Evolutionary conservation across 1,140 invertebrate species (phyloP).

Genomic region (Drosophila arizonae): DNA sequence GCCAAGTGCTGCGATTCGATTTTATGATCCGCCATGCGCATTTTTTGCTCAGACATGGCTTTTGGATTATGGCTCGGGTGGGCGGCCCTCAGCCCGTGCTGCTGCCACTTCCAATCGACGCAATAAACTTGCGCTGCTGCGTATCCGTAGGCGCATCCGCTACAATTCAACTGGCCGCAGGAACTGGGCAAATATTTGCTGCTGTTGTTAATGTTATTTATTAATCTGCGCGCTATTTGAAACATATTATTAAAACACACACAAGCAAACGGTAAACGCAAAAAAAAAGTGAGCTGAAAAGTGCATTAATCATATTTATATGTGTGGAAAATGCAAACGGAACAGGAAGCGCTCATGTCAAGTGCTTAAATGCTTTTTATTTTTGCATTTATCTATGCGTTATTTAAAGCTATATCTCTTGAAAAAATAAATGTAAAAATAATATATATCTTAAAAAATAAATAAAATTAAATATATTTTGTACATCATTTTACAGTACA

Average conservation of each 20-base stretch:
- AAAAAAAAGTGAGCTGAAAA: slow-evolving; percentile 21
- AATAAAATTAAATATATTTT: too few species aligned
- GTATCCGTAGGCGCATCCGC: slow-evolving; percentile 58
- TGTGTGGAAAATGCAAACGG: slow-evolving; percentile 35
- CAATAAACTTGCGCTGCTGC: slow-evolving; percentile 53
- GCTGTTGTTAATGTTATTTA: slow-evolving; percentile 45
- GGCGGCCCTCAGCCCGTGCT: slow-evolving; percentile 25
- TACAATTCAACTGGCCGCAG: slow-evolving; percentile 52
- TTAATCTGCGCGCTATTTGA: slow-evolving; percentile 53
- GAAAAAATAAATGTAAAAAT: neutral
- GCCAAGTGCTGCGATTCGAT: slow-evolving; percentile 65
- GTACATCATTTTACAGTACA: too few species aligned
- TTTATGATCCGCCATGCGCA: slow-evolving; percentile 34
- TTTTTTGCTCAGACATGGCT: slow-evolving; percentile 8
- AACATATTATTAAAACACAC: slow-evolving; percentile 49
- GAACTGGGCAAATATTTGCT: slow-evolving; percentile 42
- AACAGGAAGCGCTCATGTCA: slow-evolving; percentile 42
- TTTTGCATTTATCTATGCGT: slow-evolving; percentile 12
- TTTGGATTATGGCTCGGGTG: neutral
- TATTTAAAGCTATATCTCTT: neutral
- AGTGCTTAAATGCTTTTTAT: slow-evolving; percentile 32
- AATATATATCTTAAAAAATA: too few species aligned
- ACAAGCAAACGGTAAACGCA: neutral
- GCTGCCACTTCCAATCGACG: slow-evolving; percentile 44
- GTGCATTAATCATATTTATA: slow-evolving; percentile 35